Base-by-base conservation (phyloP, 2,113 vertebrate genomes). In the Lates calcarifer region DNA sequence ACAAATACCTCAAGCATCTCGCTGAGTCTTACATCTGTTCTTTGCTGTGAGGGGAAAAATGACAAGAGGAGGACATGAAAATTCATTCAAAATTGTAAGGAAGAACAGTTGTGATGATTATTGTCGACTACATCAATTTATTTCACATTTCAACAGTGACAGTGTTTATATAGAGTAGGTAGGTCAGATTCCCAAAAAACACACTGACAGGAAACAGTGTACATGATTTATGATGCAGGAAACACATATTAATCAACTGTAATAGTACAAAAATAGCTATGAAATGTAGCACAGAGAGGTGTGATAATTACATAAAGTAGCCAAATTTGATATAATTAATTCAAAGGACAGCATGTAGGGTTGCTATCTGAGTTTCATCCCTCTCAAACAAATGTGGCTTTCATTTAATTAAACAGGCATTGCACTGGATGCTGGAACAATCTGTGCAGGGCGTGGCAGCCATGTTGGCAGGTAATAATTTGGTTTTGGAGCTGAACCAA, bases 1-100 rank as follows among this genome's bases (percentile, higher is more conserved):
- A 66, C 63, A 62, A 62, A 62, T 95, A 99, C 98, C 97, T 99
- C 98, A 14, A 99, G 94, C 98, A 99, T 98, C 94, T 99, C 98
- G 85, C 98, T 99, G 89, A 99, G 96, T 75, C 98, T 95, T 4
- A 99, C 97, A 89, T 99, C 98, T 49, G 98, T 99, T 93, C 98
- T 97, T 99, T 99, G 98, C 98, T 99, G 91, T n/a, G 69, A 81
- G 33, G 15, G 43, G n/a, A 28, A 89, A 83, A 91, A 72, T 49
- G 35, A 84, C 8, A 76, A 49, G 3, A 22, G 79, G 26, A 62
- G 75, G 15, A 74, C 12, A 75, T 65, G 6, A 86, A 74, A 4
- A 63, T n/a, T n/a, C n/a, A n/a, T n/a, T n/a, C n/a, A n/a, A n/a
- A n/a, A n/a, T n/a, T n/a, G n/a, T n/a, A n/a, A n/a, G 2, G 58